A percentile compares a stretch with the other conserved stretches of the same genome.
Evolutionary conservation across 2,888 invertebrate species (phyloP).

Genomic region (Hirtodrosophila trivittata): DNA sequence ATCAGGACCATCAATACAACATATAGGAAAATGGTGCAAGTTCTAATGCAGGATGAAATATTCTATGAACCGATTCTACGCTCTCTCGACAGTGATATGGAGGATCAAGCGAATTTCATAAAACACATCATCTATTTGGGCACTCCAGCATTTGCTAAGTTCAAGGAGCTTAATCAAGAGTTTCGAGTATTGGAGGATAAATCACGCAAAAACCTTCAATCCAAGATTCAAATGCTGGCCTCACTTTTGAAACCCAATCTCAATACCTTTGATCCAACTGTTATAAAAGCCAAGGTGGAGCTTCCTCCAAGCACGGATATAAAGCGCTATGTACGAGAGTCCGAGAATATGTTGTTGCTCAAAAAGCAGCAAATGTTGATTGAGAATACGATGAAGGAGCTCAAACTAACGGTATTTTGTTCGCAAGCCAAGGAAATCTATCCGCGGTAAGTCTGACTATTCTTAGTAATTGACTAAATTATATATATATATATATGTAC

Average conservation of each 20-base stretch:
- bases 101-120: conserved; percentile 81
- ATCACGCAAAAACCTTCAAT: conserved; percentile 64
- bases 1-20: conserved; percentile 78
- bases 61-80: conserved; percentile 83
- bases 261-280: too few relatives aligned
- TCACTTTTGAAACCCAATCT: conserved; percentile 58
- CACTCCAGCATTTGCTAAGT: conserved; percentile 77
- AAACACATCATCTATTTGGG: conserved; percentile 81
- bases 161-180: conserved; percentile 68
- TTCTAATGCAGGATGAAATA: conserved; percentile 79
- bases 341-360: conserved; percentile 79
- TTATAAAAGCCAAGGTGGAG: too few relatives aligned
- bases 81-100: conserved; percentile 81
- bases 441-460: conserved; percentile 68
- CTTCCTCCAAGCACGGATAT: conserved; percentile 16
- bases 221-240: conserved; percentile 67
- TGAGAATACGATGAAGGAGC: conserved; percentile 77
- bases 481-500: not conserved
- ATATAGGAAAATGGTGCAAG: conserved; percentile 80
- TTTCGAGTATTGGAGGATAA: conserved; percentile 72
- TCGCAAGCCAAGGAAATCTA: conserved; percentile 80
- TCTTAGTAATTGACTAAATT: too few relatives aligned
- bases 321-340: conserved; percentile 81
- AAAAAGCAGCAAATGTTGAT: conserved; percentile 70
- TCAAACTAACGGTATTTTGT: conserved; percentile 80